Percentiles rank a stretch among this genome's conserved stretches.
phyloP scores from a whole-genome alignment of 1,140 invertebrate genomes.

The Heliothis subflexa region DNA sequence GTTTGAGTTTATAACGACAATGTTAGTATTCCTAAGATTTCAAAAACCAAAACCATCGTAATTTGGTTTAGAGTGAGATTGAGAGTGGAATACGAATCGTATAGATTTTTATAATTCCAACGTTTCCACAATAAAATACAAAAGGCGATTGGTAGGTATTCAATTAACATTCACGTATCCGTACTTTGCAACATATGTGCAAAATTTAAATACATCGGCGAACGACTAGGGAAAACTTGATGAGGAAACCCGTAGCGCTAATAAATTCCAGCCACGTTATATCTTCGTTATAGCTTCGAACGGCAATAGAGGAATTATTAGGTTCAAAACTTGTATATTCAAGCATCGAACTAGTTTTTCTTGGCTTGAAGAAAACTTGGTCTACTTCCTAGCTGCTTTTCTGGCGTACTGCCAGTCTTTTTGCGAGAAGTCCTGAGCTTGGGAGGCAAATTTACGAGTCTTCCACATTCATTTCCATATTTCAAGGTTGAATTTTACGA shows the following conservation, averaged over 20 bases:
- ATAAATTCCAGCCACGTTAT: constrained; percentile 34
- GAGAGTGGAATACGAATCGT: no score
- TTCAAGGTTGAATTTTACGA: constrained; percentile 11
- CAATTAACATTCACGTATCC: not conserved
- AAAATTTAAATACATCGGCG: constrained; percentile 13
- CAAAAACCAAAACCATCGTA: no score
- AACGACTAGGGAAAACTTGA: not conserved
- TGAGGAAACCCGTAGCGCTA: constrained; percentile 7
- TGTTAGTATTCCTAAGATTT: no score
- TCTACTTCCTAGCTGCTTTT: not conserved
- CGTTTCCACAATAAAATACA: not conserved
- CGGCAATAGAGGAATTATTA: constrained; percentile 1
- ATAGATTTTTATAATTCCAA: no score
- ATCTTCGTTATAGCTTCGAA: constrained; percentile 2
- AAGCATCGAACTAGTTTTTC: not conserved
- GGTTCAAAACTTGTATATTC: constrained; percentile 11
- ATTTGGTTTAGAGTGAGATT: no score
- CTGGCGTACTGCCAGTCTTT: constrained; percentile 14
- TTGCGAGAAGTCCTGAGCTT: constrained; percentile 2
- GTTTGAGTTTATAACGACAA: no score
- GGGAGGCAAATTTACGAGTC: not conserved
- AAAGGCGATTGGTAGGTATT: not conserved
- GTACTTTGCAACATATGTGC: constrained; percentile 21
- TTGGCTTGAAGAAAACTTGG: not conserved
- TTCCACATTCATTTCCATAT: constrained; percentile 25